Conservation (phyloP, 2,113 vertebrate species). For the Phalacrocorax aristotelis region DNA sequence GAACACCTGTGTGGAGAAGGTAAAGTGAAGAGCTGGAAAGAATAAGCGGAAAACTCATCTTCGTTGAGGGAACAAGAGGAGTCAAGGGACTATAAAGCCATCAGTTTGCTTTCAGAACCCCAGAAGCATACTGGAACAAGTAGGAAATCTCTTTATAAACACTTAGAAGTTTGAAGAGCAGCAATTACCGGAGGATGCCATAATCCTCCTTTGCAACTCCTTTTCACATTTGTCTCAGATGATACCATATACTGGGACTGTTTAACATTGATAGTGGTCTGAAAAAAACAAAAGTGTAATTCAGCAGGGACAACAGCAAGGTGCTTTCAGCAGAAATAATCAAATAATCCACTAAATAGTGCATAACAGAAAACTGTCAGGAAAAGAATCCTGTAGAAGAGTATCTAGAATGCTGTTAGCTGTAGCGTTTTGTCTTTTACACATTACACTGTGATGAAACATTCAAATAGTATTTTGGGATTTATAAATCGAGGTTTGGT, state of each 20-base stretch:
- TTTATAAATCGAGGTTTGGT: not conserved
- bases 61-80: not conserved
- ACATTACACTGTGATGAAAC: not conserved
- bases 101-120: not conserved
- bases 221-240: not conserved
- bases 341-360: not conserved
- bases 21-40: not conserved
- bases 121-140: not conserved
- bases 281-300: not conserved
- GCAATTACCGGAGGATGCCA: not conserved
- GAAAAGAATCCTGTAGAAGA: not conserved
- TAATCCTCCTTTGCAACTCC: not conserved
- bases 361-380: not conserved
- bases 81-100: not conserved
- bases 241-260: not conserved
- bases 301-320: not conserved
- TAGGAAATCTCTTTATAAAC: not conserved
- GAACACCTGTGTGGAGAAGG: not conserved
- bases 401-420: not conserved
- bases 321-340: not conserved
- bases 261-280: not conserved
- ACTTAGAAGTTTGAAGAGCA: not conserved
- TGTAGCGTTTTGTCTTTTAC: not conserved
- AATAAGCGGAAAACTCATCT: not conserved
- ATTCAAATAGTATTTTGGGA: not conserved